Percentiles rank a stretch among this genome's conserved stretches.
Conservation (phyloP, 2,113 vertebrate genomes). For the Oophaga pumilio region DNA sequence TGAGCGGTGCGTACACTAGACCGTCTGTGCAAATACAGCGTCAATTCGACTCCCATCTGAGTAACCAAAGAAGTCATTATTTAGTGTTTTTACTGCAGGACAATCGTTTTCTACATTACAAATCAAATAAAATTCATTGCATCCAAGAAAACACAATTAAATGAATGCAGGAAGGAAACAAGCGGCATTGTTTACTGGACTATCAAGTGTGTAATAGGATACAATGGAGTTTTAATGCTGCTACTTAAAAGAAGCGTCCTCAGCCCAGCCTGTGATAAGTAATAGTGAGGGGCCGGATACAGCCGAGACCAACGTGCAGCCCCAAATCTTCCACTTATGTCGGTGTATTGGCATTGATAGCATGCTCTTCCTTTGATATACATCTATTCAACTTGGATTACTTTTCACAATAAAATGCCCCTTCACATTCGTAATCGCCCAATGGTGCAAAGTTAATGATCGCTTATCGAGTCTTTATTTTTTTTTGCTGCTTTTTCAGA, state of each 20-base stretch:
- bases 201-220: slow-evolving; percentile 26
- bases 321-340: not conserved
- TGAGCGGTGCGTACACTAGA: not conserved
- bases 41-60: slow-evolving; percentile 29
- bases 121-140: slow-evolving; percentile 39
- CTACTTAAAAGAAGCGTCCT: not conserved
- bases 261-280: not conserved
- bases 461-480: no score
- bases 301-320: not conserved
- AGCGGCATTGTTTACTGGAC: slow-evolving; percentile 19
- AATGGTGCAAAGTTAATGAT: not conserved
- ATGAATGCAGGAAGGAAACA: not conserved
- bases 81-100: slow-evolving; percentile 25
- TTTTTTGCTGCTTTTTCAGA: no score
- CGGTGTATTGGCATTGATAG: not conserved
- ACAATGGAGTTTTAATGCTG: slow-evolving; percentile 13
- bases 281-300: not conserved
- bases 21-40: slow-evolving; percentile 1
- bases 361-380: not conserved
- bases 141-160: slow-evolving; percentile 24
- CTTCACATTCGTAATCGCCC: not conserved
- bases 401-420: no score
- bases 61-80: slow-evolving; percentile 1
- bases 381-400: no score
- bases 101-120: slow-evolving; percentile 32